phyloP scores from a whole-genome alignment of 2,113 vertebrate species.

The Psilopogon haemacephalus region DNA sequence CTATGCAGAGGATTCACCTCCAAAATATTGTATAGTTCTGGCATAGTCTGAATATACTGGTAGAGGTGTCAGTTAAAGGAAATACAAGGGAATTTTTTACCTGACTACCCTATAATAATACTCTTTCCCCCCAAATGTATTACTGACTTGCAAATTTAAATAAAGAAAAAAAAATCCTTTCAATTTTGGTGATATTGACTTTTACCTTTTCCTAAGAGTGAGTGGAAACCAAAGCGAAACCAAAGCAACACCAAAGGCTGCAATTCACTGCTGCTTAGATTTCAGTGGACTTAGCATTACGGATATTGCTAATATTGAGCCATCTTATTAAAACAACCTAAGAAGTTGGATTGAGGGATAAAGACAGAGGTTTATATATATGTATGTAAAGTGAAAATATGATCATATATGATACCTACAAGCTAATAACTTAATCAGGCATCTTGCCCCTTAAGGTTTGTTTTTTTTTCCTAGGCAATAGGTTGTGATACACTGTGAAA shows the following conservation, averaged over 20 bases:
- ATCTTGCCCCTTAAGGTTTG: neutral
- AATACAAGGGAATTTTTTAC: neutral
- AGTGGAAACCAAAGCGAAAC: neutral
- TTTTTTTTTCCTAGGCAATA: neutral
- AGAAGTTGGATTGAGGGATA: neutral
- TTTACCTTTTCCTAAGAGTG: slow-evolving; percentile 9
- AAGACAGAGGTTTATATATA: neutral
- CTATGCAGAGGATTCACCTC: neutral
- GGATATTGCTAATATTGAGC: neutral
- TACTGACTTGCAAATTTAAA: neutral
- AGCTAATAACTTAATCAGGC: neutral
- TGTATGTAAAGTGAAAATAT: neutral
- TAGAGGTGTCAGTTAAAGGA: neutral
- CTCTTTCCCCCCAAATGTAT: neutral
- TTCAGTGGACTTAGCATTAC: neutral
- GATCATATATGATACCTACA: neutral
- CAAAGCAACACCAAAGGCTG: slow-evolving; percentile 1
- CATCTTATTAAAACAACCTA: slow-evolving; percentile 7
- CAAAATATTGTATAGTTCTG: neutral
- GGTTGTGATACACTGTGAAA: neutral
- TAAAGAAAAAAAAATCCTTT: neutral
- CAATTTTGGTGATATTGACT: neutral
- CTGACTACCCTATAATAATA: neutral
- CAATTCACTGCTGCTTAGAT: neutral
- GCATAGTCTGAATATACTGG: neutral